phyloP scores from a whole-genome alignment of 30 jellyfish, hydroid and myxozoan genomes.

The Mastigias papua region DNA sequence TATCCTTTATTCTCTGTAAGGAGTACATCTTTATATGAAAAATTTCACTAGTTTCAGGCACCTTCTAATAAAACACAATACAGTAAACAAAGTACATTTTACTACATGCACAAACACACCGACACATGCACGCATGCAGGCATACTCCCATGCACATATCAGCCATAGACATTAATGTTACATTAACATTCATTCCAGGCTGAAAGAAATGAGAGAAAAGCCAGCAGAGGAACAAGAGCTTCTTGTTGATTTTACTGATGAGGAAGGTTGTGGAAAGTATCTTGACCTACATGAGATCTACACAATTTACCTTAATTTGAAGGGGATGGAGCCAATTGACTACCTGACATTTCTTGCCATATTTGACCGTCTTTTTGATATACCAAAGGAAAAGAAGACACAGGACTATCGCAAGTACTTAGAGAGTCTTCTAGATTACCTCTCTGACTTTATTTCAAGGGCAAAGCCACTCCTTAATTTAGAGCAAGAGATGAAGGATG shows the following conservation, averaged over 20 bases:
- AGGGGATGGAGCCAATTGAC: constrained; percentile 86
- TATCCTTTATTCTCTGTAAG: too few relatives aligned
- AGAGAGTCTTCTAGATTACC: constrained; percentile 84
- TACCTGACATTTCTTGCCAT: constrained; percentile 84
- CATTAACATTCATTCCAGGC: constrained; percentile 26
- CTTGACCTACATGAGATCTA: constrained; percentile 93
- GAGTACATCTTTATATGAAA: too few relatives aligned
- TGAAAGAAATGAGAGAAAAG: constrained; percentile 93
- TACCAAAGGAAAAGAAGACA: constrained; percentile 86
- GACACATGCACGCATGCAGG: too few relatives aligned
- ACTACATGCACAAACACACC: too few relatives aligned
- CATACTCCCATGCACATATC: too few relatives aligned
- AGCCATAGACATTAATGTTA: not conserved
- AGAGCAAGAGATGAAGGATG: constrained; percentile 85
- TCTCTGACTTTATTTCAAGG: constrained; percentile 79
- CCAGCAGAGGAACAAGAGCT: constrained; percentile 96
- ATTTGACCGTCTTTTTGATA: constrained; percentile 89
- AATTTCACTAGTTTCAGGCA: too few relatives aligned
- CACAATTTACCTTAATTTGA: constrained; percentile 79
- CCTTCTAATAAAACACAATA: too few relatives aligned
- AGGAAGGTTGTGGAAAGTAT: constrained; percentile 96
- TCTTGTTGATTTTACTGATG: constrained; percentile 92
- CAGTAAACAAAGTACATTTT: too few relatives aligned
- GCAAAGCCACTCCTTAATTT: constrained; percentile 85
- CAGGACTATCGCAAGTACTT: constrained; percentile 84